Conservation (phyloP, 2,888 invertebrate species). For the Seladonia tumulorum region DNA sequence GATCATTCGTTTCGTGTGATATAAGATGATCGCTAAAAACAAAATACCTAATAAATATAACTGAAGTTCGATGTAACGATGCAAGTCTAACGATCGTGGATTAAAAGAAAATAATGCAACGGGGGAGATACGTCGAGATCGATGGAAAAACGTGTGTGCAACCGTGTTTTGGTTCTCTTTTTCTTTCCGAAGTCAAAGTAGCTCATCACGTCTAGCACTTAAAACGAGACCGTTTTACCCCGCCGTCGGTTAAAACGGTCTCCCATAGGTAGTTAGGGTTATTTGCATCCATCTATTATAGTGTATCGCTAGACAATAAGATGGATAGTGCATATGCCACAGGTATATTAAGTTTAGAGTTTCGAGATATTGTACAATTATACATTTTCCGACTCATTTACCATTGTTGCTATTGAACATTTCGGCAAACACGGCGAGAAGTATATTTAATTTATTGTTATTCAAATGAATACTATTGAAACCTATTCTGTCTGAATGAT, state of each 20-base stretch:
- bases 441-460: conserved; percentile 82
- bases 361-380: conserved; percentile 77
- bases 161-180: conserved; percentile 25
- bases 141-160: background rate
- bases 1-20: conserved; percentile 55
- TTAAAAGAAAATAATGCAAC: conserved; percentile 2
- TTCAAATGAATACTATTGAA: conserved; percentile 73
- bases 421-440: conserved; percentile 68
- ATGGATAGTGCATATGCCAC: conserved; percentile 67
- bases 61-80: conserved; percentile 40
- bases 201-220: conserved; percentile 23
- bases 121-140: conserved; percentile 8
- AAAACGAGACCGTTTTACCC: conserved; percentile 33
- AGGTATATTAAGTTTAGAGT: conserved; percentile 74
- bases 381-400: conserved; percentile 72
- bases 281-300: conserved; percentile 66
- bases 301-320: conserved; percentile 69
- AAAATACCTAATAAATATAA: conserved; percentile 17
- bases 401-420: conserved; percentile 69
- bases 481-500: conserved; percentile 78
- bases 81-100: conserved; percentile 3
- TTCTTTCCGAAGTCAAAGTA: conserved; percentile 29
- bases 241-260: conserved; percentile 34
- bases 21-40: conserved; percentile 41
- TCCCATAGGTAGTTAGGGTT: conserved; percentile 73